These are phyloP conservation scores for Probaryconus sp. DNA, from an alignment of 1,140 invertebrate species.

Conservation along the genomic window DNA sequence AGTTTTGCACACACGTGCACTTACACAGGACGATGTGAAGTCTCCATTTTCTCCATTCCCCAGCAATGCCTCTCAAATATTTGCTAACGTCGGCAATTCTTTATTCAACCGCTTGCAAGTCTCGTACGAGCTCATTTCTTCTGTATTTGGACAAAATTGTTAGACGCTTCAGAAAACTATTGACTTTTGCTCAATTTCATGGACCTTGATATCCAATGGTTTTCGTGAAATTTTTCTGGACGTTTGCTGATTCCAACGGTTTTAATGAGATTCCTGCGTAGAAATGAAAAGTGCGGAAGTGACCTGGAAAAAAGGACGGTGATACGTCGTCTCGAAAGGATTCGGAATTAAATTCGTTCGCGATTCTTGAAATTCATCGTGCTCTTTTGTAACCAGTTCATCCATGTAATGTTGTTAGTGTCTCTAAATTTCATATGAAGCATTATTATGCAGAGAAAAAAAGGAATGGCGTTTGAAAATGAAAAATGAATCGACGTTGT, in stretches of 20 bases:
- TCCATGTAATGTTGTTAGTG: too few species aligned
- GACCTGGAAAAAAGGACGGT: slow-evolving; percentile 15
- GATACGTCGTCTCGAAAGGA: slow-evolving; percentile 8
- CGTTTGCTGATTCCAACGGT: slow-evolving; percentile 31
- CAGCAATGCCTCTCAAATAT: slow-evolving; percentile 51
- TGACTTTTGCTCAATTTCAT: slow-evolving; percentile 41
- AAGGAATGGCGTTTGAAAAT: too few species aligned
- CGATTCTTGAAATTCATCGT: slow-evolving; percentile 15
- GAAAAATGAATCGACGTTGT: too few species aligned
- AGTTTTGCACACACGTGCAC: slow-evolving; percentile 45
- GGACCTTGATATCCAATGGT: slow-evolving; percentile 46
- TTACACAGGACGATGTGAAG: slow-evolving; percentile 35
- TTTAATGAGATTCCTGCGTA: slow-evolving; percentile 44
- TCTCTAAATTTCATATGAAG: too few species aligned
- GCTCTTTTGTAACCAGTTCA: too few species aligned
- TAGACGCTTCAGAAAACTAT: slow-evolving; percentile 53
- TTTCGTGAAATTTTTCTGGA: slow-evolving; percentile 22
- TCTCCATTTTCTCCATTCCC: slow-evolving; percentile 43
- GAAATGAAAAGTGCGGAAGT: slow-evolving; percentile 38
- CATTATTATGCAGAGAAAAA: too few species aligned
- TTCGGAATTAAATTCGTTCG: slow-evolving; percentile 22
- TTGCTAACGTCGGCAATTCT: slow-evolving; percentile 53
- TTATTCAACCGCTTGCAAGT: slow-evolving; percentile 52
- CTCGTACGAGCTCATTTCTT: slow-evolving; percentile 54
- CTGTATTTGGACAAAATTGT: slow-evolving; percentile 49